Percentiles rank a stretch among this genome's conserved stretches.
Evolutionary conservation across 2,113 vertebrate genomes (phyloP).

Genomic region (Benitochromis conjunctus): DNA sequence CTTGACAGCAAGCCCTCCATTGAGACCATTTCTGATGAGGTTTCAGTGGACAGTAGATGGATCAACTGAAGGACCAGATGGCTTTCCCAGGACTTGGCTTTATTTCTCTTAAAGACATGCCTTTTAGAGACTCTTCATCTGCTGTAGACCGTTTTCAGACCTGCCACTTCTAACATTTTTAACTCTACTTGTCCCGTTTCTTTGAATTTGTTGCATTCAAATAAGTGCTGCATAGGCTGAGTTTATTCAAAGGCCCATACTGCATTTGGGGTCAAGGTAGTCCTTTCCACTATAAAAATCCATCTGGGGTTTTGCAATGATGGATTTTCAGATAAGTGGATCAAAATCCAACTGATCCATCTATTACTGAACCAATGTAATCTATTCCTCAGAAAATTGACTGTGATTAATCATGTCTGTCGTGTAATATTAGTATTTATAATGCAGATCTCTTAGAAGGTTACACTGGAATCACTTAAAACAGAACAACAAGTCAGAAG

Average conservation of each 20-base stretch:
- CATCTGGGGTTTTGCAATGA: neutral
- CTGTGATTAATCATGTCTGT: neutral
- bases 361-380: neutral
- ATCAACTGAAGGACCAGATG: neutral
- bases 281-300: neutral
- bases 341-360: neutral
- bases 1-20: neutral
- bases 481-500: neutral
- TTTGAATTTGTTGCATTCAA: neutral
- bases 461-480: neutral
- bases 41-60: neutral
- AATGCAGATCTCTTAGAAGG: neutral
- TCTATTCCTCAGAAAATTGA: neutral
- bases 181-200: neutral
- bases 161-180: no score
- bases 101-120: neutral
- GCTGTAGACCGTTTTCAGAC: neutral
- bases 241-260: neutral
- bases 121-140: neutral
- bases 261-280: neutral
- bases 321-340: neutral
- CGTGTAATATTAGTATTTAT: neutral
- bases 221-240: neutral
- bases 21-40: neutral
- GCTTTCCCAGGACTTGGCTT: neutral